Base-by-base conservation (phyloP, 1,140 invertebrate genomes). In the Mylabris phalerata region DNA sequence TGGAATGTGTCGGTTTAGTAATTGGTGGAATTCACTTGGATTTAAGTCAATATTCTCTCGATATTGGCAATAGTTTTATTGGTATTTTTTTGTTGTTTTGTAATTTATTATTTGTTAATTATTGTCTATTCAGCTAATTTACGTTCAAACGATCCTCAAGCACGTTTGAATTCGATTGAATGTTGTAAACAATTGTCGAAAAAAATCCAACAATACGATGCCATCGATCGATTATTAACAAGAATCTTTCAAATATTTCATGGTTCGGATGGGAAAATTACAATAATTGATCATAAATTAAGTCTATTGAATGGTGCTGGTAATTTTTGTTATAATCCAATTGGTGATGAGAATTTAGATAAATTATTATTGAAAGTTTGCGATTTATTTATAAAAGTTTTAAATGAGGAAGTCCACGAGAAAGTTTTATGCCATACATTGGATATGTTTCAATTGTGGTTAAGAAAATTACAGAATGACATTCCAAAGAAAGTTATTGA, bases 341-440 rank as follows among this genome's bases (percentile, higher is more conserved):
- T 92, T 9, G 72, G 77, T 11, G 82, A 80, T 2, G 78, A 77
- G 4, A 78, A 82, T 48, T 70, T 83, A 0, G 75, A 81, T 58
- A 73, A 77, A 58, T 74, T 95, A 51, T 82, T 85, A 48, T 74
- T 80, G 48, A 78, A 75, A 27, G 84, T 85, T 3, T 77, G 82
- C 2, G 79, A 84, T 40, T 79, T 87, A 57, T 88, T 93, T 68
- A 78, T 88, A 10, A 88, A 89, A 69, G 82, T 93, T 19, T 77
- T 97, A 19, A 89, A 94, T 70, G 82, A 81, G 38, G 95, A 98
- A 81, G 89, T 91, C 48, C 93, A 97, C 74, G 95, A 98, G 76
- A 92, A 92, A 65, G 94, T 92, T 2, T 73, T 96, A 25, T 83
- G 90, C 59, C 84, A 86, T 64, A 84, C 88, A 3, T 76, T 96